phyloP scores from a whole-genome alignment of 1,140 invertebrate species.

The Brachionus rotundiformis region DNA sequence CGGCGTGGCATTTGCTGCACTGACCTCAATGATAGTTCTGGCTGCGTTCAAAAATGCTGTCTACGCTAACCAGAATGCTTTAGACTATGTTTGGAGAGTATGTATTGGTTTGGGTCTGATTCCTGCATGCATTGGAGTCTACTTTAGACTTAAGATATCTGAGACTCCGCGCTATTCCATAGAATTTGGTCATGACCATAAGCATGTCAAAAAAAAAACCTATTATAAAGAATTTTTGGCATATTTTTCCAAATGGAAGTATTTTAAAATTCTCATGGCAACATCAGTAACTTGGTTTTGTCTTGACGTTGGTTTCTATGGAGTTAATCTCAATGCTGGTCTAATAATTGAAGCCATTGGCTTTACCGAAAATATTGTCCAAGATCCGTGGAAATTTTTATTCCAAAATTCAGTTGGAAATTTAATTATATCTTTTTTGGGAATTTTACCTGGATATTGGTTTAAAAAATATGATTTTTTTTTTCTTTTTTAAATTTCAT shows the following conservation, averaged over 20 bases:
- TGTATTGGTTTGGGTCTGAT: slow-evolving; percentile 14
- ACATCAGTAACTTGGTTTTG: slow-evolving; percentile 45
- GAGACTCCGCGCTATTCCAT: slow-evolving; percentile 32
- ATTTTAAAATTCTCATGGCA: slow-evolving; percentile 41
- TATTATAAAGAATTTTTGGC: slow-evolving; percentile 13
- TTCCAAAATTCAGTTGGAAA: slow-evolving; percentile 45
- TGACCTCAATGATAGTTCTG: slow-evolving; percentile 32
- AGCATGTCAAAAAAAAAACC: not conserved
- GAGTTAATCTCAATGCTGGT: slow-evolving; percentile 24
- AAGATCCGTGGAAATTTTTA: slow-evolving; percentile 39
- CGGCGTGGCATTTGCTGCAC: not conserved
- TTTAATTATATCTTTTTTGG: slow-evolving; percentile 47
- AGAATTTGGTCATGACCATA: not conserved
- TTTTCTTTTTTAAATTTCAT: not conserved
- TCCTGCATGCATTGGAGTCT: not conserved
- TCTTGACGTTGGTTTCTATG: slow-evolving; percentile 46
- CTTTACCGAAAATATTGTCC: not conserved
- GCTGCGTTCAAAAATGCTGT: slow-evolving; percentile 21
- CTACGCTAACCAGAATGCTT: slow-evolving; percentile 11
- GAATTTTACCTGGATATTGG: slow-evolving; percentile 44
- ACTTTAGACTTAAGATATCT: slow-evolving; percentile 31
- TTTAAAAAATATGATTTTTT: not conserved
- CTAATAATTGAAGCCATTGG: slow-evolving; percentile 39
- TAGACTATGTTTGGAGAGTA: slow-evolving; percentile 45
- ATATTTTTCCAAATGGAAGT: slow-evolving; percentile 46